phyloP scores from a whole-genome alignment of 2,797 vertebrate species.

The Phoebastria nigripes region DNA sequence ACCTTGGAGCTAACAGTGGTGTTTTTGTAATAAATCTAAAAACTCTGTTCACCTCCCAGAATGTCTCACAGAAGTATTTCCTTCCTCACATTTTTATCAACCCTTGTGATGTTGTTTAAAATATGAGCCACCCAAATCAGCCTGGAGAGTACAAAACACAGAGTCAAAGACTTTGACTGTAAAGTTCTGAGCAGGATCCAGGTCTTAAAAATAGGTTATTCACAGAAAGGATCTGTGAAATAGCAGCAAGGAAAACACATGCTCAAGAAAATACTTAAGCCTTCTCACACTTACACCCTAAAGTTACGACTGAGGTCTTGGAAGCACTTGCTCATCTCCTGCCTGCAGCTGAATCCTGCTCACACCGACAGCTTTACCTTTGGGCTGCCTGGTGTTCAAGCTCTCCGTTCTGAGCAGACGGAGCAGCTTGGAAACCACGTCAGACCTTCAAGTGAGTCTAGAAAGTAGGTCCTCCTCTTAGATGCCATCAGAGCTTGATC shows the following conservation, averaged over 20 bases:
- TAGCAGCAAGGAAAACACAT: not conserved
- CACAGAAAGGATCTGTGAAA: not conserved
- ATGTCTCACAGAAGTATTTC: not conserved
- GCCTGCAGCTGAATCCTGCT: not conserved
- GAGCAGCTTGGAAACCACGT: not conserved
- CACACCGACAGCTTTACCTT: not conserved
- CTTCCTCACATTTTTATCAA: not conserved
- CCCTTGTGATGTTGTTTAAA: not conserved
- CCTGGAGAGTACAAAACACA: not conserved
- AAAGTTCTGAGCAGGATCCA: not conserved
- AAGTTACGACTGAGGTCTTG: not conserved
- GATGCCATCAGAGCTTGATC: not conserved
- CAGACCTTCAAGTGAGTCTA: not conserved
- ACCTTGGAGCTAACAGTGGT: not conserved
- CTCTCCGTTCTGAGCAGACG: not conserved
- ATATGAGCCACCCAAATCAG: not conserved
- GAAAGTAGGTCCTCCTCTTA: not conserved
- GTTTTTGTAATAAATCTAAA: not conserved
- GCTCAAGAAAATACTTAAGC: not conserved
- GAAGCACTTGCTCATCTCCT: not conserved
- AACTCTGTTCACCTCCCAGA: not conserved
- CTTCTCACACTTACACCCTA: not conserved
- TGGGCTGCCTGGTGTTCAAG: not conserved
- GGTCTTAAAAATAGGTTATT: not conserved
- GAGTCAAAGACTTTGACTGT: not conserved